phyloP scores from a whole-genome alignment of 2,888 invertebrate species.

The Apamea epomidion region DNA sequence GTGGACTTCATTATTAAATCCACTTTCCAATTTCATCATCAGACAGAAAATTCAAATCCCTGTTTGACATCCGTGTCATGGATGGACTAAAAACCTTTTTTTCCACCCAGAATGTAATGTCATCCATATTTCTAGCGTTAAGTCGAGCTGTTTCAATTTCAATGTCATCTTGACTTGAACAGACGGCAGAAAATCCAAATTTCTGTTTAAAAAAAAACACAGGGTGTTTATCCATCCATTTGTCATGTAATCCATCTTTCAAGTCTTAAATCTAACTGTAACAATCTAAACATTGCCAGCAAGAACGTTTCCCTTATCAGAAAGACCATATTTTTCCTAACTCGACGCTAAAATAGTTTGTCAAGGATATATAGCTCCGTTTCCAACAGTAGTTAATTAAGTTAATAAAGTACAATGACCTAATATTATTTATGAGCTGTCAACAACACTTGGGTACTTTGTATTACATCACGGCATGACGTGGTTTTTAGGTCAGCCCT shows the following conservation, averaged over 20 bases:
- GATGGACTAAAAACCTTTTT: not conserved
- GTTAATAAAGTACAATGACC: constrained; percentile 66
- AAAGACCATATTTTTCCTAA: constrained; percentile 31
- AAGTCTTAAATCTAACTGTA: not conserved
- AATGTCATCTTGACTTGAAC: not conserved
- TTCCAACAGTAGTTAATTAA: constrained; percentile 63
- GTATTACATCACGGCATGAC: constrained; percentile 55
- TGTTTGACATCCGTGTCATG: not conserved
- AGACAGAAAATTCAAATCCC: not conserved
- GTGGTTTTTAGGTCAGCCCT: constrained; percentile 32
- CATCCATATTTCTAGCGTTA: not conserved
- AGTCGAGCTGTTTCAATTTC: not conserved
- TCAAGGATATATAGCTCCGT: constrained; percentile 56
- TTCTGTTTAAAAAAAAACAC: not conserved
- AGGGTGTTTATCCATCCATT: not conserved
- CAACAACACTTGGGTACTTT: constrained; percentile 57
- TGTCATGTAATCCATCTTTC: not conserved
- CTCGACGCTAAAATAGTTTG: constrained; percentile 27
- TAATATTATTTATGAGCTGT: constrained; percentile 66
- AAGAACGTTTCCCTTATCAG: constrained; percentile 27
- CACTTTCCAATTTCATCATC: not conserved
- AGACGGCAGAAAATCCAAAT: not conserved
- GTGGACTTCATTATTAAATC: not conserved
- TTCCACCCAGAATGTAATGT: not conserved
- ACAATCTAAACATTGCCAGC: not conserved